Evolutionary conservation across 35 echinoderm and acorn worm species (phyloP).

Genomic region (Nesometra sesokonis): DNA sequence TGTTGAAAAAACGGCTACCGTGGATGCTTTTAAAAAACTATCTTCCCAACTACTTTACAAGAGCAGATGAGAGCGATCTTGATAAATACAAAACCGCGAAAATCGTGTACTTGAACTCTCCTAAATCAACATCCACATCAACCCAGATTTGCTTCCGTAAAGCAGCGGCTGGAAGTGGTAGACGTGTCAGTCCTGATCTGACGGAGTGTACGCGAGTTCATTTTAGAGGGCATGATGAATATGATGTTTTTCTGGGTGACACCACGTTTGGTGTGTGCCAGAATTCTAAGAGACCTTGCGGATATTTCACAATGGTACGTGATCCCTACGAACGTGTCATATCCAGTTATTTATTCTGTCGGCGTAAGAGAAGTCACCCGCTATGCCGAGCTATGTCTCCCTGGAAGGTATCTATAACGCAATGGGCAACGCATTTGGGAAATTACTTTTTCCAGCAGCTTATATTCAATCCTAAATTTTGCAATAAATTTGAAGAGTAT

Average conservation of each 20-base stretch:
- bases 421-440: background rate
- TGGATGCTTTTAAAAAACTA: background rate
- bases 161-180: background rate
- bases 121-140: background rate
- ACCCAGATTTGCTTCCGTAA: background rate
- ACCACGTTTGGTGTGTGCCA: background rate
- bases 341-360: background rate
- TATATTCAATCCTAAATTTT: background rate
- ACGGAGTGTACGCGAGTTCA: background rate
- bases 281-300: background rate
- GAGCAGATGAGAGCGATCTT: background rate
- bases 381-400: background rate
- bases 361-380: background rate
- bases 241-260: background rate
- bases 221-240: background rate
- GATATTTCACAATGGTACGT: background rate
- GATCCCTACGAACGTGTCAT: slow-evolving; percentile 4
- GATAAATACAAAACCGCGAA: background rate
- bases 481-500: background rate
- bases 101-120: background rate
- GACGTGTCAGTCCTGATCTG: background rate
- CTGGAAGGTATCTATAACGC: background rate
- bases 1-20: background rate
- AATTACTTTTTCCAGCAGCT: slow-evolving; percentile 11
- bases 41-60: background rate